Base-by-base conservation (phyloP, 1,140 invertebrate species). In the Zaprionus ghesquierei region DNA sequence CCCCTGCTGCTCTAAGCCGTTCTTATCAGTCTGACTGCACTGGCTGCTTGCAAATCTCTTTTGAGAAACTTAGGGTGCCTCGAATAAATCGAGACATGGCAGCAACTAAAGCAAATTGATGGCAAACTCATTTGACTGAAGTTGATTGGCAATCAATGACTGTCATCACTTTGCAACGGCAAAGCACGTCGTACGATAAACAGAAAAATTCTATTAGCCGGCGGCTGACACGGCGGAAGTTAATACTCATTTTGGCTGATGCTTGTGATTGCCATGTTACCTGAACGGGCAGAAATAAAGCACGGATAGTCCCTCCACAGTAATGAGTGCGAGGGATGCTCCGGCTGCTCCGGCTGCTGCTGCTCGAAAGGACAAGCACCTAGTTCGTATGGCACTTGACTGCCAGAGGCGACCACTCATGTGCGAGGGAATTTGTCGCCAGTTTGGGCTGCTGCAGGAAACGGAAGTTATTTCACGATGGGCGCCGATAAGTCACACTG, bases 141-240 rank as follows among this genome's bases (percentile, higher is more conserved):
- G 65, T 69, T 86, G 82, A 87, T 86, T 87, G 82, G 31, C 82
- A 87, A 87, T 87, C 82, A 79, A 81, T 68, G 63, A 46, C 46
- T 66, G 55, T 72, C 69, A 58, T 66, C 54, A 46, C 41, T 22
- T 22, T 46, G 41, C 44, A 65, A 13, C 25, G 44, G n/a, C n/a
- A n/a, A 50, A 33, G 20, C 29, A 58, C 27, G 29, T 12, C 4
- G 38, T 60, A 68, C 58, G 55, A 81, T 80, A 76, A 81, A 76
- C 72, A 81, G 59, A 82, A 82, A 82, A 89, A 87, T 87, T 86
- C 79, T 86, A 86, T 89, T 86, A 86, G 65, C 75, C 60, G 15
- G 44, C 55, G 74, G 29, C 75, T 62, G 62, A 44, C 53, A 69
- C 31, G 51, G 50, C 61, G 72, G 78, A 81, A 86, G 75, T 64